These are phyloP conservation scores for Hybognathus amarus DNA, from an alignment of 2,797 vertebrate species.

Conservation along the genomic window DNA sequence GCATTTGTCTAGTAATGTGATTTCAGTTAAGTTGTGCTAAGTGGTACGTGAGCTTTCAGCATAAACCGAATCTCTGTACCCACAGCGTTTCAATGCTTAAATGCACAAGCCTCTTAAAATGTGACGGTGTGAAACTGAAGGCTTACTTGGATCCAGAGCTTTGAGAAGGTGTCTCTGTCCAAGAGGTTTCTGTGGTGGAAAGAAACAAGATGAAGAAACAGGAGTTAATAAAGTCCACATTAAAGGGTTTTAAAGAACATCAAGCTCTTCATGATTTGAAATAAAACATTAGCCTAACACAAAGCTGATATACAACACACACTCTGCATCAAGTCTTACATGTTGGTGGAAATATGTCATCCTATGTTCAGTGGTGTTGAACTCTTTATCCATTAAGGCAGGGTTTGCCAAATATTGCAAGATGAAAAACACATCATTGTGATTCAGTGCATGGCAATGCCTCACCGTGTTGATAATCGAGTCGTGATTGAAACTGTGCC, in stretches of 20 bases:
- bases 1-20: not conserved
- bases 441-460: not conserved
- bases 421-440: constrained; percentile 15
- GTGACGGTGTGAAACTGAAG: not conserved
- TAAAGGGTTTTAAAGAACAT: constrained; percentile 13
- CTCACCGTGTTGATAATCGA: not conserved
- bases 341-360: not conserved
- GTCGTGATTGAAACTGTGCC: not conserved
- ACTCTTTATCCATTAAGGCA: not conserved
- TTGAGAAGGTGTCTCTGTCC: constrained; percentile 98
- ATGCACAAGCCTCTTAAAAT: not conserved
- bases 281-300: not conserved
- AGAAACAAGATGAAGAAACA: constrained; percentile 59
- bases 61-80: constrained; percentile 19
- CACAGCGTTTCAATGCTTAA: not conserved
- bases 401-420: not conserved
- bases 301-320: not conserved
- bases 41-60: constrained; percentile 5
- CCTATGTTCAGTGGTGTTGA: not conserved
- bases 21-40: constrained; percentile 29
- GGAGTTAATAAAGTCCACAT: constrained; percentile 18
- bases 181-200: constrained; percentile 89
- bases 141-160: constrained; percentile 97
- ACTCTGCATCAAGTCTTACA: not conserved
- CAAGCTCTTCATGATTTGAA: not conserved